Evolutionary conservation across 2,113 vertebrate genomes (phyloP), one percentile per base, ranked within the genome.

Genomic region (Laterallus jamaicensis): DNA sequence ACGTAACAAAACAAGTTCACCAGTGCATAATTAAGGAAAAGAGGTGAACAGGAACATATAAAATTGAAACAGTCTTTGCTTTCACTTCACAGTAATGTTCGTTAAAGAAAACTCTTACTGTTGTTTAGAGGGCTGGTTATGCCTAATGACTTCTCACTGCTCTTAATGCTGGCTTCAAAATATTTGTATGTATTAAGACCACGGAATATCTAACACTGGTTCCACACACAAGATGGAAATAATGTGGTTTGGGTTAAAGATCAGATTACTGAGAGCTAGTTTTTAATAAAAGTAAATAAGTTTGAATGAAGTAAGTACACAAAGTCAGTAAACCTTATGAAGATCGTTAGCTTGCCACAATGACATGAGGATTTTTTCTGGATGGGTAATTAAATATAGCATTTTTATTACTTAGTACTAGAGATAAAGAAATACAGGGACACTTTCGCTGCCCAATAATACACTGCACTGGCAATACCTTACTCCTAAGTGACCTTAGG

Each of bases 161-260:
- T 49, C 52, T 68, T 92, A 35, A 74, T 6, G 12, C 77, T 44
- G 54, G 69, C 74, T 66, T 92, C 67, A 74, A 74, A 96, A 54
- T 63, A 39, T 90, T 69, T 31, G n/a, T 86, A 87, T 73, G 7
- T 20, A 75, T 69, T 95, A 93, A 95, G 70, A 91, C 40, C 89
- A 79, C 8, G 88, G 59, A 86, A 73, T 22, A 90, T 16, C 49
- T 79, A 85, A 81, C 93, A 70, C 35, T 76, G 75, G 11, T 93
- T 92, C 68, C 74, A 86, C 20, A 66, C 10, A 82, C 69, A 93
- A 92, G 68, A 67, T 10, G 17, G 56, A 92, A 95, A 56, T 79
- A 59, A 83, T 40, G 20, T 49, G 35, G 90, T 74, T 70, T 86
- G 25, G 50, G 47, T 91, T 80, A 82, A 83, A 90, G 52, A 86